phyloP scores from a whole-genome alignment of 2,888 invertebrate species.

The Deladenus siricidicola region DNA sequence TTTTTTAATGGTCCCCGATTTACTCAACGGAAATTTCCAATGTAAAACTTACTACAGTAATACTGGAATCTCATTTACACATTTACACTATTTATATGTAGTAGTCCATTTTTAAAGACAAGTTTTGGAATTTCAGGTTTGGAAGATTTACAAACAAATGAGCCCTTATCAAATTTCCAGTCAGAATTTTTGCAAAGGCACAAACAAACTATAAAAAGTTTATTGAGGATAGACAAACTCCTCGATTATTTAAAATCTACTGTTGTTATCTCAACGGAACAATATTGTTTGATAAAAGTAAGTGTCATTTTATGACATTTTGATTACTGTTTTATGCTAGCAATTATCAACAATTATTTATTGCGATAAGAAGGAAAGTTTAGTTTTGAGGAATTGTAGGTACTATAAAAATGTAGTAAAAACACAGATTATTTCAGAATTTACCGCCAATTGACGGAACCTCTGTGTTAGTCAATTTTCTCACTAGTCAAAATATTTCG shows the following conservation, averaged over 20 bases:
- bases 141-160: neutral
- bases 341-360: too few species aligned
- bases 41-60: neutral
- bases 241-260: neutral
- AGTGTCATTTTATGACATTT: neutral
- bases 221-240: neutral
- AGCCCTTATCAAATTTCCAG: neutral
- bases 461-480: neutral
- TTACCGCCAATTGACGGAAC: neutral
- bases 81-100: neutral
- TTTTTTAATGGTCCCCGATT: neutral
- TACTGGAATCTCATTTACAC: neutral
- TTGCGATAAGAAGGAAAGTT: too few species aligned
- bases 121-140: neutral
- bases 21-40: neutral
- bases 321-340: neutral
- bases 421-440: neutral
- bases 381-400: neutral
- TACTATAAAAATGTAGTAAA: neutral
- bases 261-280: neutral
- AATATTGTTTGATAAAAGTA: neutral
- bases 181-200: constrained; percentile 1
- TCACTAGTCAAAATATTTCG: neutral
- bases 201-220: neutral
- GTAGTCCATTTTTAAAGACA: neutral